phyloP scores from a whole-genome alignment of 1,140 invertebrate genomes.

The Pararge aegeria region DNA sequence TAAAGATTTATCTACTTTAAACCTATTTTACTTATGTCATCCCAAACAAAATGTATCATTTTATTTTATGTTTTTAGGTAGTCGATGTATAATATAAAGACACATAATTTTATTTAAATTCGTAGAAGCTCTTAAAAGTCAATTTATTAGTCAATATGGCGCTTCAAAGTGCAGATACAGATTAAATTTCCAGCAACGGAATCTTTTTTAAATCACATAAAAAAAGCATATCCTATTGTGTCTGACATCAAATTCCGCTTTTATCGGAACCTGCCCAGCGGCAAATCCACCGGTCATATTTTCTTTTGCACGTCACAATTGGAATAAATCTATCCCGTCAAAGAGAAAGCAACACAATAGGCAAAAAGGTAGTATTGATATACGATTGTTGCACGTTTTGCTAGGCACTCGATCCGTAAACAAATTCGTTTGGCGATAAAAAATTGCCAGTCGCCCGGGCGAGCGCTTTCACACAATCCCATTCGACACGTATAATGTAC shows the following conservation, averaged over 20 bases:
- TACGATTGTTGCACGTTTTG: constrained; percentile 29
- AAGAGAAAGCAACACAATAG: constrained; percentile 28
- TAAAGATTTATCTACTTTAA: too few species aligned
- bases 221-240: too few species aligned
- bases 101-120: too few species aligned
- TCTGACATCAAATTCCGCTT: neutral
- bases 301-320: constrained; percentile 26
- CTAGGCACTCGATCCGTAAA: constrained; percentile 14
- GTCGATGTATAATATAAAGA: too few species aligned
- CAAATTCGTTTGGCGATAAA: constrained; percentile 20
- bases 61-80: too few species aligned
- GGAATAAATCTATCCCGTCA: constrained; percentile 23
- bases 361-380: constrained; percentile 27
- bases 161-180: too few species aligned
- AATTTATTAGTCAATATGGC: too few species aligned
- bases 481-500: neutral
- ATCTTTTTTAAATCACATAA: too few species aligned
- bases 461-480: neutral
- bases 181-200: too few species aligned
- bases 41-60: too few species aligned
- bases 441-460: constrained; percentile 3
- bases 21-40: too few species aligned
- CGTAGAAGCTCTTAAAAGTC: too few species aligned
- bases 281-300: constrained; percentile 26
- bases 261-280: constrained; percentile 9